Base-by-base conservation (phyloP, 2,888 invertebrate species). In the Torymus auratus region DNA sequence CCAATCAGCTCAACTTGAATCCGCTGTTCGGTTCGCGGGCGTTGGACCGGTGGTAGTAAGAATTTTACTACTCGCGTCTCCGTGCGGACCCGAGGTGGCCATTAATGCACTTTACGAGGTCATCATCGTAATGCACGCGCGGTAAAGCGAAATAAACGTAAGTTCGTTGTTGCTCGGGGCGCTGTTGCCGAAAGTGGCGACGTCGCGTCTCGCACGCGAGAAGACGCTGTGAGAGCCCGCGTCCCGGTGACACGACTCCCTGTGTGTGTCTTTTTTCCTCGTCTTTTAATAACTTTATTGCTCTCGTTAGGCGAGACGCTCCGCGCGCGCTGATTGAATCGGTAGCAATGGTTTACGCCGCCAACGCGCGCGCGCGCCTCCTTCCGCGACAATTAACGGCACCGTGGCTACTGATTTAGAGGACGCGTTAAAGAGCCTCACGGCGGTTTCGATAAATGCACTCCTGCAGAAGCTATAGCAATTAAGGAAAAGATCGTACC, bases 401-500 rank as follows among this genome's bases (percentile, higher is more conserved):
- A 64, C 13, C 28, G 23, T 2, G 4, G 50, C 41, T 70, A 60
- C 60, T 60, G 71, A 65, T 65, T 56, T 74, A 41, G 23, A 58
- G 4, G n/a, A n/a, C 20, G 20, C n/a, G 17, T 50, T 65, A 13
- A 58, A 20, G 50, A 50, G 20, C n/a, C 14, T 73, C 2, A 4
- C 3, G 14, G 41, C 1, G 7, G 7, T 41, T 72, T 72, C 52
- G 62, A 61, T 7, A 3, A 60, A 17, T 70, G 53, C 13, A 15
- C 11, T 67, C 53, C 15, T 12, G 5, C 17, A 17, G 5, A 53
- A n/a, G 20, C 11, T 15, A 1, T 14, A 11, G 23, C 2, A 10
- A 53, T 67, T 50, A 50, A 50, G 20, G 4, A 15, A 20, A 71
- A 15, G 20, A 0, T 55, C 89, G 89, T 88, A 96, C 96, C 96